phyloP scores from a whole-genome alignment of 2,888 invertebrate species.

The Drepanosiphum platanoidis region DNA sequence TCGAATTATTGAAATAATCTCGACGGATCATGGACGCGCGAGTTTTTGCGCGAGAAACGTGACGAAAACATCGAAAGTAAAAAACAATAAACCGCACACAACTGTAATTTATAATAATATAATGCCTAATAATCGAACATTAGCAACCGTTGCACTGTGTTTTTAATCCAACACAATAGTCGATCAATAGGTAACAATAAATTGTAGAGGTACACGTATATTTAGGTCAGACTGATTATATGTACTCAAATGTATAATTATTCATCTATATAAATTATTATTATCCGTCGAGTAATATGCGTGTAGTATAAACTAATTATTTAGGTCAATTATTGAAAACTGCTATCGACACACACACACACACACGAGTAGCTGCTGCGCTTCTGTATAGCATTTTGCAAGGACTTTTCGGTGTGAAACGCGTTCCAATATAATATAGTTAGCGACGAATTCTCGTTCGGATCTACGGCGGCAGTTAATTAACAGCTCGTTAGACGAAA shows the following conservation, averaged over 20 bases:
- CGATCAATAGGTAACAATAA: not conserved
- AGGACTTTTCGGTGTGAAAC: not conserved
- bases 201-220: not conserved
- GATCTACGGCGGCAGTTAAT: too few relatives aligned
- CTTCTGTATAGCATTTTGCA: not conserved
- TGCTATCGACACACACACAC: too few relatives aligned
- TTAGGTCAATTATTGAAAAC: not conserved
- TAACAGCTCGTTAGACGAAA: too few relatives aligned
- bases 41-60: not conserved
- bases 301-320: not conserved
- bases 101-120: not conserved
- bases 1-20: too few relatives aligned
- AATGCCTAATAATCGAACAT: too few relatives aligned
- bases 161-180: not conserved
- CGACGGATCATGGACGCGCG: too few relatives aligned
- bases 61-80: not conserved
- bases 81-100: not conserved
- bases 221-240: conserved; percentile 26
- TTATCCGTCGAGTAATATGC: not conserved
- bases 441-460: too few relatives aligned
- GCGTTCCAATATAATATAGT: too few relatives aligned
- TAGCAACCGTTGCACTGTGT: not conserved
- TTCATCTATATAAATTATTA: not conserved
- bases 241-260: not conserved
- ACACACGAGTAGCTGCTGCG: too few relatives aligned